These are phyloP conservation scores for Camelus dromedarius DNA, from an alignment of 2,113 vertebrate genomes.

Conservation along the genomic window DNA sequence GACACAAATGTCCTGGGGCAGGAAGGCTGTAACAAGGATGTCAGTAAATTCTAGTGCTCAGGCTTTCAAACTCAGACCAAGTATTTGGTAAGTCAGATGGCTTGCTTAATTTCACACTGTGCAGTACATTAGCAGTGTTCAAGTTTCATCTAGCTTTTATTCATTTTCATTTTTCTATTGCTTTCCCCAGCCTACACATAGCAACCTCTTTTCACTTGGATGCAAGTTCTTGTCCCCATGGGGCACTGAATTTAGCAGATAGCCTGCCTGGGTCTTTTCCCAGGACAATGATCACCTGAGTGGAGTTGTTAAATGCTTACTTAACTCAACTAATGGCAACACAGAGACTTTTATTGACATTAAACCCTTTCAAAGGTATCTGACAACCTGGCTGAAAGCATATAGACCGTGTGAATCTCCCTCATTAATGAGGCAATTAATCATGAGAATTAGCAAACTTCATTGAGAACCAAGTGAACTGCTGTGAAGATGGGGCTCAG, in stretches of 20 bases:
- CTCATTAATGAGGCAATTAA: slow-evolving; percentile 77
- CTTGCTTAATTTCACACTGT: not conserved
- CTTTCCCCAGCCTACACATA: not conserved
- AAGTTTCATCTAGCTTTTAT: not conserved
- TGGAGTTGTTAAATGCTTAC: slow-evolving; percentile 63
- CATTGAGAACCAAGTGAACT: not conserved
- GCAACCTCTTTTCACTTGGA: not conserved
- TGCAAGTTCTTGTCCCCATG: not conserved
- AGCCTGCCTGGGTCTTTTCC: not conserved
- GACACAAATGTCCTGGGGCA: not conserved
- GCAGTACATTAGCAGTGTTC: not conserved
- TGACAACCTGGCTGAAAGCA: slow-evolving; percentile 67
- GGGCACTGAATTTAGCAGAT: not conserved
- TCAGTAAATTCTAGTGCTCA: not conserved
- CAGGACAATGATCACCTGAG: not conserved
- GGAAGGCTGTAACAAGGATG: not conserved
- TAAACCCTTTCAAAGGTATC: slow-evolving; percentile 70
- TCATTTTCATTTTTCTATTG: not conserved
- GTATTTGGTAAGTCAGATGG: not conserved
- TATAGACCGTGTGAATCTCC: slow-evolving; percentile 50
- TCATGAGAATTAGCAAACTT: slow-evolving; percentile 68
- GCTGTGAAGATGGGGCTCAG: not conserved
- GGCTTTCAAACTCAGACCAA: not conserved
- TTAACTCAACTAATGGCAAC: slow-evolving; percentile 66
- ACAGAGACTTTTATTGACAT: slow-evolving; percentile 69